Evolutionary conservation across 2,888 invertebrate species (phyloP).

Genomic region (Caradrina kadenii): DNA sequence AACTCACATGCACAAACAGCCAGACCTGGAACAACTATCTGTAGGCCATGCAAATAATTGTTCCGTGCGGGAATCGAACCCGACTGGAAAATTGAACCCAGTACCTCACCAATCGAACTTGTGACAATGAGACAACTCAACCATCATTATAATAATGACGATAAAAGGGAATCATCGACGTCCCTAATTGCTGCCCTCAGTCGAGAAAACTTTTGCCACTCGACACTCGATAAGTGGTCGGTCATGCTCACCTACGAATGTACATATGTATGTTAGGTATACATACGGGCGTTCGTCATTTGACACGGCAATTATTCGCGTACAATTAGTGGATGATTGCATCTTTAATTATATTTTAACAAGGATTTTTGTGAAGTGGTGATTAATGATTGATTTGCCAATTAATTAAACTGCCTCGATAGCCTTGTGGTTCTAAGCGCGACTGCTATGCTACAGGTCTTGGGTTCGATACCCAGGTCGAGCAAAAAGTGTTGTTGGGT

Average conservation of each 20-base stretch:
- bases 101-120: no score
- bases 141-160: constrained; percentile 7
- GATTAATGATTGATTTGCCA: not conserved
- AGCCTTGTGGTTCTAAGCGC: no score
- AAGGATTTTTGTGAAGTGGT: constrained; percentile 10
- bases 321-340: constrained; percentile 41
- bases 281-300: constrained; percentile 21
- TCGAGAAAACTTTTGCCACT: constrained; percentile 58
- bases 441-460: no score
- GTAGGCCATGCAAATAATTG: no score
- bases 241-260: constrained; percentile 1
- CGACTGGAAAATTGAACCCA: no score
- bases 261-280: not conserved
- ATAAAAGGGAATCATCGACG: constrained; percentile 33
- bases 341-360: constrained; percentile 49
- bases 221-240: constrained; percentile 51
- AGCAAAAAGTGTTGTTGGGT: no score
- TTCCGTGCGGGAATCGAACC: no score
- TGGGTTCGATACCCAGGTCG: no score
- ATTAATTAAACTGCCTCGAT: not conserved
- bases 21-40: no score
- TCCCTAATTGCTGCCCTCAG: constrained; percentile 45
- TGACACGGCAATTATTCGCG: constrained; percentile 32
- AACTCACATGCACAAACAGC: no score
- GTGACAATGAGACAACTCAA: no score